Conservation (phyloP, 2,888 invertebrate genomes). For the Cantharis lateralis region DNA sequence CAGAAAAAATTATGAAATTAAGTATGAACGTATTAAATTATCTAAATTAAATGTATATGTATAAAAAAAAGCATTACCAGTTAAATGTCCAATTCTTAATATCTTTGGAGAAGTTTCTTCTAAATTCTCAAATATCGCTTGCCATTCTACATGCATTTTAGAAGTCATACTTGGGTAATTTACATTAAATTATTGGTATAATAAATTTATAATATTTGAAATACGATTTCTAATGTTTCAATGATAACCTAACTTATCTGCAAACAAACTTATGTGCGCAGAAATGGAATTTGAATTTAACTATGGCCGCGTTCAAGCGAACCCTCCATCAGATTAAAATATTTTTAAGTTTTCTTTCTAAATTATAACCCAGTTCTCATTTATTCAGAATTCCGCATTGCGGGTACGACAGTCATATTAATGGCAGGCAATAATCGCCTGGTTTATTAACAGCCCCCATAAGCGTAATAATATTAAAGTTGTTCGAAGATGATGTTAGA, state of each 20-base stretch:
- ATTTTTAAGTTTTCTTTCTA: too few species aligned
- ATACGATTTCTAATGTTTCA: not conserved
- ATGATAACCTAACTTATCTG: not conserved
- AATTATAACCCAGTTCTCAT: too few species aligned
- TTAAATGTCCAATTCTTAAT: conserved; percentile 45
- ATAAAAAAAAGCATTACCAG: conserved; percentile 39
- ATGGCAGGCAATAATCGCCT: too few species aligned
- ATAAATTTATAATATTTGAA: not conserved
- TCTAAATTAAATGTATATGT: not conserved
- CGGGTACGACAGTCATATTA: too few species aligned
- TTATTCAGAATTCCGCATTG: too few species aligned
- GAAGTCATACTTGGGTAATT: not conserved
- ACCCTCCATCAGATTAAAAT: too few species aligned
- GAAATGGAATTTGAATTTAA: too few species aligned
- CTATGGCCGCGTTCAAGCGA: not conserved
- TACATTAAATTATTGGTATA: not conserved
- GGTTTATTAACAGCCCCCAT: too few species aligned
- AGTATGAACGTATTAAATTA: too few species aligned
- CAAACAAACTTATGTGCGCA: too few species aligned
- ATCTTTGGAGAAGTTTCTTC: conserved; percentile 43
- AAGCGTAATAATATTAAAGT: too few species aligned
- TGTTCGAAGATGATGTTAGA: too few species aligned
- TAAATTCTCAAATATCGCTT: conserved; percentile 43
- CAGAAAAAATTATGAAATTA: not conserved
- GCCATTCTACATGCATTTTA: conserved; percentile 15